Evolutionary conservation across 2,113 vertebrate species (phyloP).

Genomic region (Grallaria varia): DNA sequence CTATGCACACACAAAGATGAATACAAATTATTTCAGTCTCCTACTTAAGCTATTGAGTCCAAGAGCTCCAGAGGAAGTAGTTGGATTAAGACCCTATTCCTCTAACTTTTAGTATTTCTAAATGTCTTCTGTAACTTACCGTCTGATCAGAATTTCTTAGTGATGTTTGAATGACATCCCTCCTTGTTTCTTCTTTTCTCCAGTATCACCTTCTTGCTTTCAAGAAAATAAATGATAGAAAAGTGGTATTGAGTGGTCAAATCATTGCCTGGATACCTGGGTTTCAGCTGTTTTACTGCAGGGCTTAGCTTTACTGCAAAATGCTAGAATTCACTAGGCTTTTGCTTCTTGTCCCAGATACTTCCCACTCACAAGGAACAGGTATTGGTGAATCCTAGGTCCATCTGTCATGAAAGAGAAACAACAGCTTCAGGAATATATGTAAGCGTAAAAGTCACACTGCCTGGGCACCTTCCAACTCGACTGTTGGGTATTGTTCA

Average conservation of each 20-base stretch:
- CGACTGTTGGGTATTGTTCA: background rate
- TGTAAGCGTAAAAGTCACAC: background rate
- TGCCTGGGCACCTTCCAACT: background rate
- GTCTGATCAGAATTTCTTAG: background rate
- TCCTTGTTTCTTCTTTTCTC: background rate
- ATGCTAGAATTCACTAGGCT: background rate
- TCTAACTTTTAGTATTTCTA: background rate
- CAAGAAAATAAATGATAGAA: background rate
- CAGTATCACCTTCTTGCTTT: background rate
- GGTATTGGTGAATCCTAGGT: background rate
- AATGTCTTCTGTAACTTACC: background rate
- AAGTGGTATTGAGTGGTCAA: background rate
- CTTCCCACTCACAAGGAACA: background rate
- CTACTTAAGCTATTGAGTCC: background rate
- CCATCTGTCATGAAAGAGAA: background rate
- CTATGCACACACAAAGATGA: background rate
- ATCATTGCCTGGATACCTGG: background rate
- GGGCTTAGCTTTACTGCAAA: background rate
- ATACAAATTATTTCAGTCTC: background rate
- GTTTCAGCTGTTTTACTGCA: background rate
- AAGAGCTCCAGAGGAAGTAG: background rate
- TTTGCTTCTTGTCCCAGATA: background rate
- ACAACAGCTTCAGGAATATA: background rate
- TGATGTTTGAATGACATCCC: background rate
- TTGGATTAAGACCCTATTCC: background rate